Evolutionary conservation across 2,113 vertebrate genomes (phyloP).

Genomic region (Suricata suricatta): DNA sequence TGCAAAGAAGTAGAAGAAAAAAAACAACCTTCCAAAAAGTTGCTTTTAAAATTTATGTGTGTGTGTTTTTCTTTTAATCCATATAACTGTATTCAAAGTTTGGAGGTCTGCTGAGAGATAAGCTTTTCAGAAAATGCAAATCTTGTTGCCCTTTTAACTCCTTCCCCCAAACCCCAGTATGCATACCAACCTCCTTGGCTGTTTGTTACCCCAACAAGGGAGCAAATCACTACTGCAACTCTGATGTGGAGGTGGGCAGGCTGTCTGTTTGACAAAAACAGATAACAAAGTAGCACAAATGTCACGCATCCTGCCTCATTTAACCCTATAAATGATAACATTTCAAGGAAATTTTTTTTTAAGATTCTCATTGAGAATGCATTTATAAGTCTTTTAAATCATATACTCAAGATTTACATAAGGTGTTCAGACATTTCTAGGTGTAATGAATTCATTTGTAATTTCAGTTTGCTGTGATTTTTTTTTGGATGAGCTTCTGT

Average conservation of each 20-base stretch:
- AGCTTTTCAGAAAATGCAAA: slow-evolving; percentile 35
- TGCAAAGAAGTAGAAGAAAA: slow-evolving; percentile 24
- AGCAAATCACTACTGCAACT: not conserved
- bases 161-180: not conserved
- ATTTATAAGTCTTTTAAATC: not conserved
- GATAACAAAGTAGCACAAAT: slow-evolving; percentile 55
- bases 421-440: not conserved
- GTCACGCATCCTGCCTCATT: slow-evolving; percentile 65
- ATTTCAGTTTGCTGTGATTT: not conserved
- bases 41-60: slow-evolving; percentile 49
- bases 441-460: not conserved
- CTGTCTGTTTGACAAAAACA: not conserved
- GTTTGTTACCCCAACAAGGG: not conserved
- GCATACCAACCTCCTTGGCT: not conserved
- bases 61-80: not conserved
- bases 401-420: not conserved
- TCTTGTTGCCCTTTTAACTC: slow-evolving; percentile 18
- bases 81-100: slow-evolving; percentile 18
- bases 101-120: slow-evolving; percentile 23
- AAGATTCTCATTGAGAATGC: not conserved
- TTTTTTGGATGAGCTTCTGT: not conserved
- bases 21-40: slow-evolving; percentile 9
- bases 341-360: not conserved
- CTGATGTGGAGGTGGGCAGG: slow-evolving; percentile 20
- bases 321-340: slow-evolving; percentile 3